phyloP scores from a whole-genome alignment of 2,113 vertebrate species.

The Rafetus swinhoei region DNA sequence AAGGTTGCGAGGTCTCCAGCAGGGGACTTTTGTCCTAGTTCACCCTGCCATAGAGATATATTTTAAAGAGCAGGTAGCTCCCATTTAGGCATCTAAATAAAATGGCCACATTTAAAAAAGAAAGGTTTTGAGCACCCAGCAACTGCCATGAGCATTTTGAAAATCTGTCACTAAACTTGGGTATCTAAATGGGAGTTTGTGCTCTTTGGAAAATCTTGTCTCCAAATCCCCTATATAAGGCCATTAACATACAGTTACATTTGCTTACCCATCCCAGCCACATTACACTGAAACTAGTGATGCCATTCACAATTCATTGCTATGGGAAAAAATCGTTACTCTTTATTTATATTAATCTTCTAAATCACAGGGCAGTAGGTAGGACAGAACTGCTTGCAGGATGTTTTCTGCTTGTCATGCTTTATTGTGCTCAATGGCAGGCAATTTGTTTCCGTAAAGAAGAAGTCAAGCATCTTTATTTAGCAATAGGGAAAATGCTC shows the following conservation, averaged over 20 bases:
- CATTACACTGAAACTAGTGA: neutral
- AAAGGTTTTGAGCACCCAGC: neutral
- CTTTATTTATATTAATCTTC: neutral
- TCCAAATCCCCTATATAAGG: neutral
- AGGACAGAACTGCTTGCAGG: neutral
- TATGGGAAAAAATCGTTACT: neutral
- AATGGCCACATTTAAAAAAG: neutral
- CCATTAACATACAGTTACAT: neutral
- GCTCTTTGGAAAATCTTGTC: neutral
- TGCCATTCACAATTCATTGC: rapidly evolving
- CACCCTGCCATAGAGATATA: neutral
- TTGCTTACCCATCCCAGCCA: neutral
- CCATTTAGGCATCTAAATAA: neutral
- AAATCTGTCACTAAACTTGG: neutral
- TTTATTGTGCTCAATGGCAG: neutral
- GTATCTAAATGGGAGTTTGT: neutral
- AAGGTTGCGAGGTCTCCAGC: too few species aligned
- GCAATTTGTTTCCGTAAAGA: neutral
- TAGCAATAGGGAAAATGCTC: neutral
- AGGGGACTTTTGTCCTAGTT: too few species aligned
- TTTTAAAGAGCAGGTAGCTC: neutral
- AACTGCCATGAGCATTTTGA: neutral
- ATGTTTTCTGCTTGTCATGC: neutral
- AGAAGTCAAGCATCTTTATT: rapidly evolving
- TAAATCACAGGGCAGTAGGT: neutral